phyloP scores from a whole-genome alignment of 2,113 vertebrate genomes.

The Prunella himalayana region DNA sequence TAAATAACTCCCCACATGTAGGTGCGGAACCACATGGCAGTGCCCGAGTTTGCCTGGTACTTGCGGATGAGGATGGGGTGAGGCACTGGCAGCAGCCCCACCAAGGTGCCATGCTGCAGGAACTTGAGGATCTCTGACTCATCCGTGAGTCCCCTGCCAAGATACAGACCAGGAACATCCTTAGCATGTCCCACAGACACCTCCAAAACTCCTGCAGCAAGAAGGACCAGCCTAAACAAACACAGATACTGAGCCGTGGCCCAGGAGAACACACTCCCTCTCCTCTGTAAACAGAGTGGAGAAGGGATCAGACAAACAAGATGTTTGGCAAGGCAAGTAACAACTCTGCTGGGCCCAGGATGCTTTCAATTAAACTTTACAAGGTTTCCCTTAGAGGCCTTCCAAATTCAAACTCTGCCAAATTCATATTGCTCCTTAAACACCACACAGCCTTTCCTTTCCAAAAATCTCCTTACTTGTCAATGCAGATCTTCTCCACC shows the following conservation, averaged over 20 bases:
- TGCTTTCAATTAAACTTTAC: neutral
- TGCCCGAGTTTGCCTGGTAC: conserved; percentile 97
- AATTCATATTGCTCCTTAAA: neutral
- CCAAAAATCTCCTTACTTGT: conserved; percentile 80
- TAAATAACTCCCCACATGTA: conserved; percentile 99
- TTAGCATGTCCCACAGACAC: neutral
- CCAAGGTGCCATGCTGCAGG: conserved; percentile 94
- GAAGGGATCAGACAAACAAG: neutral
- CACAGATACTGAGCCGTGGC: rapidly evolving
- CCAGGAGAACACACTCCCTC: neutral
- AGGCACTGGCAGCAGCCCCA: conserved; percentile 93
- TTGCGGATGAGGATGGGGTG: conserved; percentile 98
- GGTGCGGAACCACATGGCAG: conserved; percentile 98
- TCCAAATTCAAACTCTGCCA: neutral
- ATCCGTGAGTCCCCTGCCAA: conserved; percentile 89
- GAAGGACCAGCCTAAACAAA: neutral
- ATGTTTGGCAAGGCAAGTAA: neutral
- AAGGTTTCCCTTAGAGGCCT: neutral
- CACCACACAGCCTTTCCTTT: neutral
- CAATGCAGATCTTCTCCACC: conserved; percentile 99
- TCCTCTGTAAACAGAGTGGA: neutral
- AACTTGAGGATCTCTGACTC: conserved; percentile 97
- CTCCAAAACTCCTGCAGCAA: neutral
- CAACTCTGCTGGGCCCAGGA: neutral
- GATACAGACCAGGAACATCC: neutral